Evolutionary conservation across 2,888 invertebrate species (phyloP).

Genomic region (Cephus pygmeus): DNA sequence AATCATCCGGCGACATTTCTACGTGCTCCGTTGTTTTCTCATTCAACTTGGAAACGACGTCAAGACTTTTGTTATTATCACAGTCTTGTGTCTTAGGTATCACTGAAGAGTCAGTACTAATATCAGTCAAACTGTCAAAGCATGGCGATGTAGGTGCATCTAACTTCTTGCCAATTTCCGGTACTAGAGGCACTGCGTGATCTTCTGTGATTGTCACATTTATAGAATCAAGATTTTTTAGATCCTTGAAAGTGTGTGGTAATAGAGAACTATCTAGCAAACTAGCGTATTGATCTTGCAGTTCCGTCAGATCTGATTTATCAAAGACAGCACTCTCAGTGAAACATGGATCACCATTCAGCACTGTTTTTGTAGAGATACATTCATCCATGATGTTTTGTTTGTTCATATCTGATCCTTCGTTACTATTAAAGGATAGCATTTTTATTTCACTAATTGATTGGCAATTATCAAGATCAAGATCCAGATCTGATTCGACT

Average conservation of each 20-base stretch:
- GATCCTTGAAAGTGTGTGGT: slow-evolving; percentile 17
- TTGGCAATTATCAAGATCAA: slow-evolving; percentile 29
- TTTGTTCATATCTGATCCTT: slow-evolving; percentile 20
- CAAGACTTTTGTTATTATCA: background rate
- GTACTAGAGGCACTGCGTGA: background rate
- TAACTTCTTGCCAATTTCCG: slow-evolving; percentile 15
- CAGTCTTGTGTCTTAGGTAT: background rate
- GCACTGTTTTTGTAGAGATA: slow-evolving; percentile 31
- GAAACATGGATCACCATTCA: slow-evolving; percentile 40
- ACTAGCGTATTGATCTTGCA: slow-evolving; percentile 37
- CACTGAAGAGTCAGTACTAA: background rate
- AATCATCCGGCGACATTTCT: slow-evolving; percentile 19
- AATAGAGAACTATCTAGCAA: slow-evolving; percentile 31
- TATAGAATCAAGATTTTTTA: background rate
- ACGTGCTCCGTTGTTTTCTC: background rate
- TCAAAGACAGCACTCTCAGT: slow-evolving; percentile 38
- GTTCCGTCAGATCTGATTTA: slow-evolving; percentile 36
- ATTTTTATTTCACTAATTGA: slow-evolving; percentile 26
- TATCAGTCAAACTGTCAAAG: background rate
- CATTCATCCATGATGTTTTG: slow-evolving; percentile 19
- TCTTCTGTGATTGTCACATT: background rate
- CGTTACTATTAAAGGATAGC: slow-evolving; percentile 25
- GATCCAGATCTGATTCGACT: slow-evolving; percentile 25
- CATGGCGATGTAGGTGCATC: background rate
- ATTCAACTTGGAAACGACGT: background rate